Conservation (phyloP, 1,140 invertebrate genomes). For the Amphibalanus amphitrite region DNA sequence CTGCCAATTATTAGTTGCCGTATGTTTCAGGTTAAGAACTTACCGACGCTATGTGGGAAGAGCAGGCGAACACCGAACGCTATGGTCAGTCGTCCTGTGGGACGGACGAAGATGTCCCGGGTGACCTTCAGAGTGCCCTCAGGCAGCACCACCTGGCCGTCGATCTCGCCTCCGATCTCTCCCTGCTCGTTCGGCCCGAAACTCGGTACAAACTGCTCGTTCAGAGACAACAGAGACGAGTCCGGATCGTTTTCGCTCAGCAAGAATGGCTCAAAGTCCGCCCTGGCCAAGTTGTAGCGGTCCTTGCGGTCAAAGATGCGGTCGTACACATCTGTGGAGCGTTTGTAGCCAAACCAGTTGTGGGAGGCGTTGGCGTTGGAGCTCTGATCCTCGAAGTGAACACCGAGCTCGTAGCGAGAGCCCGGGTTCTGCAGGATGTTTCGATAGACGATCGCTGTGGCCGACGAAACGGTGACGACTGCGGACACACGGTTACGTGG, state of each 20-base stretch:
- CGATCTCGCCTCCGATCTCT: slow-evolving; percentile 64
- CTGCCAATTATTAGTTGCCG: too few species aligned
- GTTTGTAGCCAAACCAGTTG: slow-evolving; percentile 76
- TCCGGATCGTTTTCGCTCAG: slow-evolving; percentile 65
- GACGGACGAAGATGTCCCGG: slow-evolving; percentile 76
- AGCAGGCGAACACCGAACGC: slow-evolving; percentile 66
- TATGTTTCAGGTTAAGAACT: too few species aligned
- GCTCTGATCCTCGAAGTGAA: slow-evolving; percentile 84
- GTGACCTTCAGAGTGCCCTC: slow-evolving; percentile 45
- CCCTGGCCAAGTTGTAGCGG: slow-evolving; percentile 75
- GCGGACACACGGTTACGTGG: slow-evolving; percentile 76
- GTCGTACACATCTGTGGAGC: slow-evolving; percentile 54
- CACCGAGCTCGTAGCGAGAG: slow-evolving; percentile 83
- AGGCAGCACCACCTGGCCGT: slow-evolving; percentile 30
- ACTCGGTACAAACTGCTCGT: slow-evolving; percentile 52
- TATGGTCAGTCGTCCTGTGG: slow-evolving; percentile 66
- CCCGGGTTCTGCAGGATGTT: slow-evolving; percentile 86
- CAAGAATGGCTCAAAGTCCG: slow-evolving; percentile 67
- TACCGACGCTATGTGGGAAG: slow-evolving; percentile 29
- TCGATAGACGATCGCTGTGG: slow-evolving; percentile 67
- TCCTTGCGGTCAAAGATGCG: slow-evolving; percentile 72
- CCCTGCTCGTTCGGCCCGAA: slow-evolving; percentile 51
- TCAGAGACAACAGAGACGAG: slow-evolving; percentile 49
- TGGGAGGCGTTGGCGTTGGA: slow-evolving; percentile 79
- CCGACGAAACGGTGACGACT: slow-evolving; percentile 66